A percentile compares a stretch with the other conserved stretches of the same genome.
phyloP scores from a whole-genome alignment of 2,113 vertebrate species.

The Marmota monax region DNA sequence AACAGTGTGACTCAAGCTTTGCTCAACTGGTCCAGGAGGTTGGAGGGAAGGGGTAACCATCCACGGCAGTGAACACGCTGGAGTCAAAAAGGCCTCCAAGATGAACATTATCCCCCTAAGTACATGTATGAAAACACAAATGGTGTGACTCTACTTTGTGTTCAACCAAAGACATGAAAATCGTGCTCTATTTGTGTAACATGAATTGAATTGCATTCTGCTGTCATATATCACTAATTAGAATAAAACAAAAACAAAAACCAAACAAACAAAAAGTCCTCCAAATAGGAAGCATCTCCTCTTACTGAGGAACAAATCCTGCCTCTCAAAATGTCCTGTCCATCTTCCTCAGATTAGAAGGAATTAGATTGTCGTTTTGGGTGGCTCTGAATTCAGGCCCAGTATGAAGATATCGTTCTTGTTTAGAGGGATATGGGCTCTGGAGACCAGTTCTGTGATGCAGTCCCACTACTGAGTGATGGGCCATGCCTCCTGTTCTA shows the following conservation, averaged over 20 bases:
- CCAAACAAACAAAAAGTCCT: too few relatives aligned
- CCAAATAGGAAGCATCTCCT: background rate
- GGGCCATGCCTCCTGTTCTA: background rate
- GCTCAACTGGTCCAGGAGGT: background rate
- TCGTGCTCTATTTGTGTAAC: too few relatives aligned
- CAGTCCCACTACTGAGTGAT: background rate
- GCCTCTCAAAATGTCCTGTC: background rate
- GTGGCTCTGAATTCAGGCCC: background rate
- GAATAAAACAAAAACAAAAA: too few relatives aligned
- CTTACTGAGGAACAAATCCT: background rate
- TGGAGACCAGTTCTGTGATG: background rate
- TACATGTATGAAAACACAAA: too few relatives aligned
- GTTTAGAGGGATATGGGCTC: background rate
- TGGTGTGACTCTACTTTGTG: too few relatives aligned
- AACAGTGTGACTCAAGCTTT: background rate
- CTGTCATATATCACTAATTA: too few relatives aligned
- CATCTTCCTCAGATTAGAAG: background rate
- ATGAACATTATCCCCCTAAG: too few relatives aligned
- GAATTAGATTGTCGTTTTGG: background rate
- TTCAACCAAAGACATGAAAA: too few relatives aligned
- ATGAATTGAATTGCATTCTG: too few relatives aligned
- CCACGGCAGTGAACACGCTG: background rate
- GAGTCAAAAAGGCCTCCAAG: background rate
- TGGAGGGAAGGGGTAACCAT: background rate
- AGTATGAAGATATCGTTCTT: background rate